Conservation (phyloP, 2,888 invertebrate genomes). For the Lottia scabra region DNA sequence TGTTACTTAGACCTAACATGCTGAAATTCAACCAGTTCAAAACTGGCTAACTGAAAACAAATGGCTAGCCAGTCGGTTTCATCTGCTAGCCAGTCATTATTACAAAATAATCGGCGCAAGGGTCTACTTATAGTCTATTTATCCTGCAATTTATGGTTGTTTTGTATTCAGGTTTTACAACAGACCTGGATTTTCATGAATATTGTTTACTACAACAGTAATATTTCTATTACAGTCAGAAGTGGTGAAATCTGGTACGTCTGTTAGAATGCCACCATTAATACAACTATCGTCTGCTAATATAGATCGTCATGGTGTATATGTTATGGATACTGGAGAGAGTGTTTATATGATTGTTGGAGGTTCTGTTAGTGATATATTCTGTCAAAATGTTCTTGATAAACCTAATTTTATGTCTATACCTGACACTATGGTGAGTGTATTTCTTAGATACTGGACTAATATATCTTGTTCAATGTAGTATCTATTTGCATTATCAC, state of each 20-base stretch:
- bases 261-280: conserved; percentile 76
- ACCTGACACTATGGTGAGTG: conserved; percentile 59
- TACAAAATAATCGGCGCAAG: no score
- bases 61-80: no score
- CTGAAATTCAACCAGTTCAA: no score
- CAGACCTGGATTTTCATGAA: no score
- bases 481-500: not conserved
- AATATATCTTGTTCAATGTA: not conserved
- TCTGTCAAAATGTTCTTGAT: conserved; percentile 83
- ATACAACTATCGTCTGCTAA: conserved; percentile 85
- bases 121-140: no score
- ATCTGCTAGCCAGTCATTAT: no score
- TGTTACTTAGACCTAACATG: no score
- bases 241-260: conserved; percentile 60
- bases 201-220: no score
- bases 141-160: no score
- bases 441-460: not conserved
- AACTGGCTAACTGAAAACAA: no score
- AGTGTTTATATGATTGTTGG: conserved; percentile 87
- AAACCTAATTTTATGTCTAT: conserved; percentile 67
- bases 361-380: conserved; percentile 80
- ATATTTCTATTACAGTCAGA: conserved; percentile 52
- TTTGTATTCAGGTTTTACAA: no score
- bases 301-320: conserved; percentile 84
- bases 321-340: conserved; percentile 89